Evolutionary conservation across 2,888 invertebrate species (phyloP), one percentile per base, ranked within the genome.

Genomic region (Amorpha juglandis): DNA sequence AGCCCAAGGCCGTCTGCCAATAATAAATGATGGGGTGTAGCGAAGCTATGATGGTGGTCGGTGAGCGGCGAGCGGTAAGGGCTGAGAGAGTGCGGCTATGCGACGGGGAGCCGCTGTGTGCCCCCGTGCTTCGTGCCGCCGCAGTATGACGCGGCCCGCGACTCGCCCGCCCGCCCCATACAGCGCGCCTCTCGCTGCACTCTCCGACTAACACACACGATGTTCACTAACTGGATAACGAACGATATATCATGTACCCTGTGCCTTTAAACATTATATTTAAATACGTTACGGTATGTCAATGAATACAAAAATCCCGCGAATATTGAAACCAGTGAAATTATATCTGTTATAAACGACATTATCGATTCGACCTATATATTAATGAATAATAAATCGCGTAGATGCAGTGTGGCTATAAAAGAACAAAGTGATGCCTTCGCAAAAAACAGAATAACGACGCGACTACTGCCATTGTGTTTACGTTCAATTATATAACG

Each of bases 101-200:
- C 76, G 78, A 75, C 70, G 69, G 69, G 73, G 66, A 67, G 71
- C 70, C 69, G 67, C 79, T 62, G 79, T 67, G 74, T 73, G 71
- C 70, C 68, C 67, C 79, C 63, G 79, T 67, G 74, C 72, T 74
- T 76, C 76, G 76, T 70, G 78, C 73, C 87, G 80, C 91, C 90
- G 92, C 92, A 91, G 91, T 91, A 84, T 88, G 90, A 89, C 90
- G 90, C 87, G 87, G 86, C 84, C 81, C 79, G 84, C 86, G 86
- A 81, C 77, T 76, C 86, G 86, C 86, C 84, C 83, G 86, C 85
- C 85, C 86, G 84, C 81, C 80, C 81, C 71, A 67, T 70, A 70
- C 68, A 68, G 62, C 68, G 62, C 71, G 75, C 78, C 74, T 75
- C 72, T 74, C 75, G 77, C 80, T 78, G 78, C 81, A 76, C 77